Base-by-base conservation (phyloP, 2,113 vertebrate species). In the Bathybates hornii region DNA sequence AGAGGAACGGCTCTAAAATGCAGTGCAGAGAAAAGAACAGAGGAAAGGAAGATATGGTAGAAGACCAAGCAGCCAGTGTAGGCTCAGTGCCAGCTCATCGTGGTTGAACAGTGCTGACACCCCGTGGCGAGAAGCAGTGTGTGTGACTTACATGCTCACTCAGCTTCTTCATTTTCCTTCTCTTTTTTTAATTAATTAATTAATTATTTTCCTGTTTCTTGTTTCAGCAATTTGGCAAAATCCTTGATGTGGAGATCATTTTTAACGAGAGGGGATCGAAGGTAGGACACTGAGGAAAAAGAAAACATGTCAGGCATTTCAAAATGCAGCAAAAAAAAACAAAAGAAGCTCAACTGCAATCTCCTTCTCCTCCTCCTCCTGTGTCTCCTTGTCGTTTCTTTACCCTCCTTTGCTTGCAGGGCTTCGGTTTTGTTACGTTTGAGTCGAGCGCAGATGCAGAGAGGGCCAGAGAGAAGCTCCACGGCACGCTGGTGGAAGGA, bases 341-440 rank as follows among this genome's bases (percentile, higher is more conserved):
- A 79, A 7, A 29, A 86, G 12, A 80, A 73, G 14, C 41, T 86
- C 76, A 82, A 38, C 66, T 19, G 63, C 50, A 52, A 7, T 52
- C 61, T 3, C 59, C 17, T 59, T 41, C 12, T 61, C 17, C 59
- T 63, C 29, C 16, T 38, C 17, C 21, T 38, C 7, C 27, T 45
- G 29, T 16, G 29, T 32, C 53, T 52, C 12, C n/a, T 54, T 81
- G 71, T 86, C 57, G 34, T 16, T 59, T 32, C 34, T n/a, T 41
- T 6, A 8, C 7, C 48, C 41, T 84, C 36, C 17, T 87, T 36
- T 68, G 24, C 87, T 83, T 14, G 29, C 98, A 99, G 99, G 99
- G 99, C 95, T 99, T 99, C 89, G 99, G 99, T 95, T 99, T 99
- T 96, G 98, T 99, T 97, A 99, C 99, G 93, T 99, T 99, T 92